Base-by-base conservation (phyloP, 2,797 vertebrate genomes). In the Chelonia mydas region DNA sequence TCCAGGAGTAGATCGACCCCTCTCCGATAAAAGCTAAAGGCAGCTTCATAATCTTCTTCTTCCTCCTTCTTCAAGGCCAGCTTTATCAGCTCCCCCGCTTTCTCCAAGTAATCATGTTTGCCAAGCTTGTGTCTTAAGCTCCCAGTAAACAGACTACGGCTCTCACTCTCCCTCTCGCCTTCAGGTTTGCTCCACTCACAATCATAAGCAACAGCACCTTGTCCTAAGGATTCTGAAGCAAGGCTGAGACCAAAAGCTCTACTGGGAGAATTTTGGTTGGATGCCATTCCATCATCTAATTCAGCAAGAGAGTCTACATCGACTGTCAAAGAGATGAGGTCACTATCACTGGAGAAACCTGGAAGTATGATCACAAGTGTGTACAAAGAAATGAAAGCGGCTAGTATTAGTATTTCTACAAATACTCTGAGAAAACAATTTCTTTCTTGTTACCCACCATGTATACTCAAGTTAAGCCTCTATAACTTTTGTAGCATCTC, bases 211-310 rank as follows among this genome's bases (percentile, higher is more conserved):
- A 97, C 86, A 0, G 96, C 86, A 72, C 97, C 97, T 61, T 95
- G 96, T 65, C 92, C 94, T 51, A 90, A 86, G 33, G 95, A 91
- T 79, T 98, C 98, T 55, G 98, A 98, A 93, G 98, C 96, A 51
- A 98, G 95, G 94, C 92, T 97, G 92, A 98, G 96, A 95, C 98
- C 98, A 59, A 98, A 97, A 96, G 98, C 97, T 96, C 98, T 98
- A 95, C 98, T 98, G 96, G 99, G 99, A 97, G 99, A 99, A 96
- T 98, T 98, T 90, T 99, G 98, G 92, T 98, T 99, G 97, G 99
- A 99, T 98, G 99, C 99, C 99, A 99, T 99, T 98, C 99, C 99
- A 99, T 99, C 99, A 85, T 99, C 99, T 92, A 99, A 86, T 88
- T 98, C 99, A 0, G 98, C 98, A 91, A 99, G 97, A 97, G 99